phyloP scores from a whole-genome alignment of 2,888 invertebrate genomes.

The Eudasyphora cyanicolor region DNA sequence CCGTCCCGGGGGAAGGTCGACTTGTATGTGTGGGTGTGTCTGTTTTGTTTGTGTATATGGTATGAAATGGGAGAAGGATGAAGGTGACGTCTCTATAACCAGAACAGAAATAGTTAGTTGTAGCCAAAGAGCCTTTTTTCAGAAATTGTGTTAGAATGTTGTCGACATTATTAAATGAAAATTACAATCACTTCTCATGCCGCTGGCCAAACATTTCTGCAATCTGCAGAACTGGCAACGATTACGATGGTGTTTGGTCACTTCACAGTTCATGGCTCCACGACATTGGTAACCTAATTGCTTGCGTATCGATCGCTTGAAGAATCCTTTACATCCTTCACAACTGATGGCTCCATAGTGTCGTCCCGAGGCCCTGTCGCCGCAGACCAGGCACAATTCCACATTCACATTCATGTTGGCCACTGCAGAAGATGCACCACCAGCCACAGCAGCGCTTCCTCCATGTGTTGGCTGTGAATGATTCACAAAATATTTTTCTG shows the following conservation, averaged over 20 bases:
- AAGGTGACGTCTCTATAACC: not conserved
- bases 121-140: slow-evolving; percentile 30
- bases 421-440: slow-evolving; percentile 49
- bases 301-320: slow-evolving; percentile 98
- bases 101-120: slow-evolving; percentile 17
- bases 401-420: slow-evolving; percentile 74
- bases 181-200: slow-evolving; percentile 99
- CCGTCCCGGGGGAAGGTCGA: not conserved
- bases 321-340: slow-evolving; percentile 98
- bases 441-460: slow-evolving; percentile 46
- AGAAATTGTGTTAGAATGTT: slow-evolving; percentile 59
- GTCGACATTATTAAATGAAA: slow-evolving; percentile 77
- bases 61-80: slow-evolving; percentile 11
- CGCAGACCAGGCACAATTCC: slow-evolving; percentile 96
- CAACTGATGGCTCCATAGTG: slow-evolving; percentile 96
- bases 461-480: slow-evolving; percentile 55
- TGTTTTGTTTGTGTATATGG: slow-evolving; percentile 52
- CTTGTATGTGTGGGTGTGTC: slow-evolving; percentile 12
- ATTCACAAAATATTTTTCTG: slow-evolving; percentile 66
- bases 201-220: slow-evolving; percentile 98
- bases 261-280: slow-evolving; percentile 97
- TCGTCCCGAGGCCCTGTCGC: slow-evolving; percentile 94
- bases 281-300: slow-evolving; percentile 98
- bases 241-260: slow-evolving; percentile 98
- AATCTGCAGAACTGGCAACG: slow-evolving; percentile 98